Evolutionary conservation across 2,113 vertebrate genomes (phyloP), one percentile per base, ranked within the genome.

Genomic region (Nibea albiflora): DNA sequence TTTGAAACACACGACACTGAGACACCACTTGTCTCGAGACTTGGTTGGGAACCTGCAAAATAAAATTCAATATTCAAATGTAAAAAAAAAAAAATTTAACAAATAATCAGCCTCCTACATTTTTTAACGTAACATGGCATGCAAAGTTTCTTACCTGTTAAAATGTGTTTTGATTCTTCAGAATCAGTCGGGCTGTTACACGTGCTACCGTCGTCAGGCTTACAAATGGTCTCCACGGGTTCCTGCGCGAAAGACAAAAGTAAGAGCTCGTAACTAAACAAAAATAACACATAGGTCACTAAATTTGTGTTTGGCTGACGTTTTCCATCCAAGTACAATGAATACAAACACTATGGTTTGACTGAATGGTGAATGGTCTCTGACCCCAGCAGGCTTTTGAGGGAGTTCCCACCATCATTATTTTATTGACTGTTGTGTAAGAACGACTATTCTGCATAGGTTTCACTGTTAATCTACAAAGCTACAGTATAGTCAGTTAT

Each of bases 91-190:
- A 56, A 24, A 24, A 4, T 10, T 35, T 22, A 22, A 46, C 11
- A 31, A n/a, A 60, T 19, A 12, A n/a, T 49, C 7, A 10, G 7
- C 4, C 19, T 7, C 19, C 57, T 31, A 35, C 1, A 50, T 19
- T 17, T 46, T 49, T 49, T 24, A 52, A 39, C 16, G 11, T 5
- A 22, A 42, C 47, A 26, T 6, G 10, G 50, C 35, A 54, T 19
- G 15, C 26, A 3, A 16, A 19, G 26, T 44, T 26, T 66, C 74
- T 81, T 67, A 88, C 82, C 78, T 35, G 1, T 44, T 60, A 28
- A 9, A 42, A 53, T 42, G 0, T 10, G 9, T 47, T 46, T 63
- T 11, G 74, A 31, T 22, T 39, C 67, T 46, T 81, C 42, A 35
- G 67, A 61, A 5, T 0, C 28, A 49, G 68, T 19, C 63, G 62